Percentiles rank a stretch among this genome's conserved stretches.
Evolutionary conservation across 2,797 vertebrate species (phyloP).

Genomic region (Pteronotus mesoamericanus): DNA sequence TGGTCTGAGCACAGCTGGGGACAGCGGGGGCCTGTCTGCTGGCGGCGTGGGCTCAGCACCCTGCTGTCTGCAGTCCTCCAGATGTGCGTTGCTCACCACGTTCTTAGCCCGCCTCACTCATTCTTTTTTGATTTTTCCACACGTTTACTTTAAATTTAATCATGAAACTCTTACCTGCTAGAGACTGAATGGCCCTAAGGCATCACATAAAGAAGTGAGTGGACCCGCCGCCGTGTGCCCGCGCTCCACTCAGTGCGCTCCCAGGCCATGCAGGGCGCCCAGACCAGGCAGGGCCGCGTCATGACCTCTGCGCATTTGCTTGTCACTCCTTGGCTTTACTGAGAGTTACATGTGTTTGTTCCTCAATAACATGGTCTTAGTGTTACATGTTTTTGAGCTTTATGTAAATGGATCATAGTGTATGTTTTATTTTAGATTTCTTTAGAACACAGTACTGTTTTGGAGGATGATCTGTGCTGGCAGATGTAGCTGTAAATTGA

Average conservation of each 20-base stretch:
- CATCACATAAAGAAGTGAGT: background rate
- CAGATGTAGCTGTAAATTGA: background rate
- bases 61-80: accelerated
- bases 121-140: background rate
- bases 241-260: too few species aligned
- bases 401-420: background rate
- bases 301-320: accelerated
- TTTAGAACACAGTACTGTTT: background rate
- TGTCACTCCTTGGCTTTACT: background rate
- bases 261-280: too few species aligned
- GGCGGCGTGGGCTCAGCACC: accelerated
- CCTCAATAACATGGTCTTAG: background rate
- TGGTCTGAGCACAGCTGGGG: accelerated
- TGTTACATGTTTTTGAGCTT: background rate
- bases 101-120: background rate
- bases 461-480: background rate
- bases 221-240: accelerated
- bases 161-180: background rate
- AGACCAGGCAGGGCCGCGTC: too few species aligned
- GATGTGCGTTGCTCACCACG: background rate
- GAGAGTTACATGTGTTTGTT: accelerated
- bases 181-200: accelerated
- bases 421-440: background rate
- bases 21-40: accelerated
- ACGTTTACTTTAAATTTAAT: background rate